Conservation (phyloP, 2,113 vertebrate genomes). For the Anolis carolinensis region DNA sequence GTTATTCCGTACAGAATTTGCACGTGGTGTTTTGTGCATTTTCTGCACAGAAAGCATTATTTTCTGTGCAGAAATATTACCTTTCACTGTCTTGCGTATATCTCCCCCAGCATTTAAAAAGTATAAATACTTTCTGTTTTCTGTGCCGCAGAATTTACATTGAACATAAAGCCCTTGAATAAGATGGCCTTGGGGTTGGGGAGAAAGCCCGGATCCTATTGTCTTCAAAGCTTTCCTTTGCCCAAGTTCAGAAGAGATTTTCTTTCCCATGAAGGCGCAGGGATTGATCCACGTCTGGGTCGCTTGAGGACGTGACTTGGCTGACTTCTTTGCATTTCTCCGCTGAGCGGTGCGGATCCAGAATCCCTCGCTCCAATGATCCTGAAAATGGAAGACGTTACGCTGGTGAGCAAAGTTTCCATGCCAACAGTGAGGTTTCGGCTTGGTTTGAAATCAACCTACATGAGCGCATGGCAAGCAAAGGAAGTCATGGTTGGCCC, state of each 20-base stretch:
- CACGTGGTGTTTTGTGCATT: too few relatives aligned
- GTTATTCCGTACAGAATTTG: too few relatives aligned
- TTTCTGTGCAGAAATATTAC: too few relatives aligned
- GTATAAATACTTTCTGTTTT: neutral
- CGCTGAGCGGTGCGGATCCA: neutral
- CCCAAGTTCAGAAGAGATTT: neutral
- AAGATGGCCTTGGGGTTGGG: neutral
- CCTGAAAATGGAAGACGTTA: conserved; percentile 16
- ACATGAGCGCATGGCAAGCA: neutral
- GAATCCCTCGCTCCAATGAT: conserved; percentile 20
- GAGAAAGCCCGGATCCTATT: neutral
- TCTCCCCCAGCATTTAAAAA: too few relatives aligned
- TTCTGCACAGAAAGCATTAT: too few relatives aligned
- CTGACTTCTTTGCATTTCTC: neutral
- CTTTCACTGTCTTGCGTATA: too few relatives aligned
- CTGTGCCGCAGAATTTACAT: neutral
- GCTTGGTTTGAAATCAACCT: neutral
- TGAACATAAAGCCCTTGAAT: neutral
- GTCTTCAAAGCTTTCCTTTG: neutral
- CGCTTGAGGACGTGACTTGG: neutral
- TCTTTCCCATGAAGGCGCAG: neutral
- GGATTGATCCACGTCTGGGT: neutral
- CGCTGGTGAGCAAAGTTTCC: conserved; percentile 7
- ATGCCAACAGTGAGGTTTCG: neutral
- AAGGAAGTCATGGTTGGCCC: neutral